Base-by-base conservation (phyloP, 2,888 invertebrate genomes). In the Lithophane semibrunnea region DNA sequence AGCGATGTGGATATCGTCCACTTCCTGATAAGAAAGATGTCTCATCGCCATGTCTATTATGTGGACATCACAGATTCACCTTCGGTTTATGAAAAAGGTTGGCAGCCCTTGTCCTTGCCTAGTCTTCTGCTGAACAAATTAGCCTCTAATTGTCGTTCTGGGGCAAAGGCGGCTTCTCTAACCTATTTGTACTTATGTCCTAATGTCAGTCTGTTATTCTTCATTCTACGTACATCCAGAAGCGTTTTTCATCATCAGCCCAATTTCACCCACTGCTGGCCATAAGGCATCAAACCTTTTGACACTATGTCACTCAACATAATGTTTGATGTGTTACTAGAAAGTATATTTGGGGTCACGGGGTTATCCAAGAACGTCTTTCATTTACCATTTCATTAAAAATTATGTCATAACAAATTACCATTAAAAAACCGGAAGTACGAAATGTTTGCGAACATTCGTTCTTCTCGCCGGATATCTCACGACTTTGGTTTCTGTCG, bases 401-500 rank as follows among this genome's bases (percentile, higher is more conserved):
- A 44, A 52, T 75, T 8, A 56, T 49, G 42, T 56, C 13, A 75
- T 18, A 24, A n/a, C 21, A 75, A 75, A 37, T 37, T 37, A 29
- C 29, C 29, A 29, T 1, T 1, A 29, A 29, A 29, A 29, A 29
- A 29, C 29, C 29, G 18, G 44, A 44, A 54, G n/a, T 18, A n/a
- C 7, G 42, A 42, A 63, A 29, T 44, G 13, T 5, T 29, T 9
- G 65, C 78, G 16, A 75, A 58, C 7, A 68, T 68, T 75, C 70
- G 63, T 54, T 64, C 16, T n/a, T 56, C 60, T 73, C 54, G 7
- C 63, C 80, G 85, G 82, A 86, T 79, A 81, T 82, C 66, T 64
- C 42, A 61, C n/a, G 82, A 81, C 65, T 79, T 80, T 84, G 75
- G 71, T 72, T 75, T 72, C 70, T 77, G 67, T 77, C 80, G 65